These are phyloP conservation scores for Beaufortia kweichowensis DNA, from an alignment of 2,113 vertebrate species.

Conservation along the genomic window DNA sequence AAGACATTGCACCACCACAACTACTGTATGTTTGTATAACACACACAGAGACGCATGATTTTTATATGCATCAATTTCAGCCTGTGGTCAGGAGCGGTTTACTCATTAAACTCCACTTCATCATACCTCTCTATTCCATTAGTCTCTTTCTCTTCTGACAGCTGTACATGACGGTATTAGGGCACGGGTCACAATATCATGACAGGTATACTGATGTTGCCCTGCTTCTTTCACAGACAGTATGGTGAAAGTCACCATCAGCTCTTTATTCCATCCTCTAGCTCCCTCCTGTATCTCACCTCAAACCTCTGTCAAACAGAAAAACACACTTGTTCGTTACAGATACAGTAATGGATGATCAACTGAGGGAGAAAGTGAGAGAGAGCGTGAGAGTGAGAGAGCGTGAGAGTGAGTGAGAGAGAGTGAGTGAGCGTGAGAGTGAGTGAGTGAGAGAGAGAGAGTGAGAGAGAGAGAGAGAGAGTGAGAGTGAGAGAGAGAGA, in stretches of 20 bases:
- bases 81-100: constrained; percentile 1
- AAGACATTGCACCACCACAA: background rate
- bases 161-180: constrained; percentile 32
- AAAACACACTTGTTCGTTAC: constrained; percentile 31
- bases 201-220: constrained; percentile 38
- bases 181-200: constrained; percentile 35
- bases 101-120: constrained; percentile 45
- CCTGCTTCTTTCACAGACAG: constrained; percentile 20
- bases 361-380: constrained; percentile 8
- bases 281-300: background rate
- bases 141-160: constrained; percentile 48
- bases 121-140: constrained; percentile 50
- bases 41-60: no score
- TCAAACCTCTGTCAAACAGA: constrained; percentile 14
- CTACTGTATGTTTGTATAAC: no score
- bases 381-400: background rate
- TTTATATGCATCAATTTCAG: background rate
- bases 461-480: constrained; percentile 9
- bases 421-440: no score
- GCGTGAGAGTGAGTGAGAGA: no score
- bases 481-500: background rate
- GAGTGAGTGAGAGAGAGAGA: background rate
- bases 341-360: constrained; percentile 6
- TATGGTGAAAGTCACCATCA: background rate
- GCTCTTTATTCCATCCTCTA: constrained; percentile 8